Conservation (phyloP, 2,113 vertebrate genomes). For the Rostratula benghalensis region DNA sequence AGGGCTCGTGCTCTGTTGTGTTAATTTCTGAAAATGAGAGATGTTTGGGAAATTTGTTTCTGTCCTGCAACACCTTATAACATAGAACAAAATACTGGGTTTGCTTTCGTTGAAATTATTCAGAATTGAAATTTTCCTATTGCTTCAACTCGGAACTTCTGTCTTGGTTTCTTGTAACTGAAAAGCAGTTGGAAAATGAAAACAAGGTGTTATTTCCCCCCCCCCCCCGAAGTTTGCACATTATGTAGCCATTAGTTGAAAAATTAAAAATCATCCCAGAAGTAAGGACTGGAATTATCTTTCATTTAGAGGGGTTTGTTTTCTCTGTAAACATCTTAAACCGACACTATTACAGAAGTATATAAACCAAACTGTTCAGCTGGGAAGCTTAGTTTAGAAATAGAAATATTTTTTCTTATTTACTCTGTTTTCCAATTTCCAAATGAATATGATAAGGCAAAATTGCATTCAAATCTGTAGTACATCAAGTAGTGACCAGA, state of each 20-base stretch:
- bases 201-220: background rate
- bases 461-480: background rate
- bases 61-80: background rate
- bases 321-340: background rate
- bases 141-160: background rate
- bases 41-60: background rate
- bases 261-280: background rate
- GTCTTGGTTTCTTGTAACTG: background rate
- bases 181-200: background rate
- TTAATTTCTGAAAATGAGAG: background rate
- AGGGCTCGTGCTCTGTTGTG: background rate
- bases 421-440: background rate
- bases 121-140: background rate
- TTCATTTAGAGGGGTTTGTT: background rate
- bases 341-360: background rate
- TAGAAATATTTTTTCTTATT: background rate
- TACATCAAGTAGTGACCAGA: background rate
- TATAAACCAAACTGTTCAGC: background rate
- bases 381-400: background rate
- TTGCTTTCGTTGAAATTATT: background rate
- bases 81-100: background rate
- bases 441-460: background rate
- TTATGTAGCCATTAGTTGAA: background rate
- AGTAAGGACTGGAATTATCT: background rate
- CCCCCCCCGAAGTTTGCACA: background rate